Base-by-base conservation (phyloP, 2,113 vertebrate species). In the Excalfactoria chinensis region DNA sequence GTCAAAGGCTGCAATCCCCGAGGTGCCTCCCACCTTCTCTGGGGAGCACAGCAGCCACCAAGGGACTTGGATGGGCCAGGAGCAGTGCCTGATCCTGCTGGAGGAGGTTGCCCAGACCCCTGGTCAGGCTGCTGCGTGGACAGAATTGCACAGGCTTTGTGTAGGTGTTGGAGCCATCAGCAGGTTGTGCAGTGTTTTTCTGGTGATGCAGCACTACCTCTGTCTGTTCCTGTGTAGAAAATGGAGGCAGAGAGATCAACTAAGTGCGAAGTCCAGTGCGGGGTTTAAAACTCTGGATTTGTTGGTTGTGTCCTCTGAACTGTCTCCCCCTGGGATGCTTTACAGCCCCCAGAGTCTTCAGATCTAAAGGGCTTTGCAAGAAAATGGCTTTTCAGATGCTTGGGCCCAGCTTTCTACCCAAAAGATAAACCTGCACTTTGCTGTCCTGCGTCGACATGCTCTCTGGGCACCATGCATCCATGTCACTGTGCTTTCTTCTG, bases 401-500 rank as follows among this genome's bases (percentile, higher is more conserved):
- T n/a, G 10, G 60, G 62, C 71, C 72, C 60, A 7, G 0, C 30
- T 90, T 93, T 63, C 70, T 60, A 62, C 69, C 79, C 89, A 20
- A 22, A 62, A 43, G 67, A 30, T 72, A 15, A 46, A 60, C 9
- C 22, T 80, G 46, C 62, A 12, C 76, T 44, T 53, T 59, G 58
- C 34, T 67, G 63, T 75, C 58, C 26, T 43, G 56, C 1, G 3
- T n/a, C 49, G 23, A 8, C 43, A 1, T 4, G 41, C 69, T 49
- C 63, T 22, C 55, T 0, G 4, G 62, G 72, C 86, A 25, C 35
- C 19, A 12, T 26, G 34, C 41, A 78, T 19, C 46, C 22, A 20
- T 84, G 63, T 84, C 70, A 73, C 73, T 81, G 74, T 79, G 84
- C 67, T 92, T 35, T 77, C 64, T 68, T 44, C 84, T 64, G 66